Evolutionary conservation across 2,888 invertebrate species (phyloP), one percentile per base, ranked within the genome.

Genomic region (Phymatocera aterrima): DNA sequence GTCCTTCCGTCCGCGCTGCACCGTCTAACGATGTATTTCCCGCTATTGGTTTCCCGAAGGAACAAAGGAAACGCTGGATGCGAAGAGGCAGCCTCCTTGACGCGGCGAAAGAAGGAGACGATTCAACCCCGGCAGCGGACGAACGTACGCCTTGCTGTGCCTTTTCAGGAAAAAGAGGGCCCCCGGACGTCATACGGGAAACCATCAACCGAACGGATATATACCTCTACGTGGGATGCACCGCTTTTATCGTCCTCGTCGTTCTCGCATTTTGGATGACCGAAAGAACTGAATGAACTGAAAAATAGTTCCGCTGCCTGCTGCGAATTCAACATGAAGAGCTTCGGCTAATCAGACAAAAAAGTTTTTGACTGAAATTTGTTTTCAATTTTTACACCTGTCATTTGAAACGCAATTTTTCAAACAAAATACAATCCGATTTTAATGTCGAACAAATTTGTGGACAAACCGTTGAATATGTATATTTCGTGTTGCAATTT

Each of bases 21-120:
- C 2, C 48, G 54, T 83, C 84, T 87, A 87, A 87, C 86, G 86
- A 87, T 84, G 86, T 87, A 87, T 88, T 87, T 88, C 86, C 85
- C 84, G 84, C 85, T 86, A 88, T 87, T 85, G 87, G 86, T 85
- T 86, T 86, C 87, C 85, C 81, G 83, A 80, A 82, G 83, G 86
- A 86, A 87, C 84, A 86, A 86, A 87, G 82, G 79, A 61, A 46
- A 80, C 54, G 48, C 24, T 77, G 78, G 57, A 80, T 60, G 60
- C 75, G 65, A 79, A 79, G 80, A 68, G 75, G 79, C 81, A 80
- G 70, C 57, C 28, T 57, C 40, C 18, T 60, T 60, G 37, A 24
- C 77, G 72, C 40, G 46, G 72, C 61, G 77, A 61, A 37, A 57
- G 81, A 81, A 72, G 81, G 79, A 77, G 79, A 82, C 81, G 83